These are phyloP conservation scores for Beris chalybata DNA, from an alignment of 2,888 invertebrate species.

Conservation along the genomic window DNA sequence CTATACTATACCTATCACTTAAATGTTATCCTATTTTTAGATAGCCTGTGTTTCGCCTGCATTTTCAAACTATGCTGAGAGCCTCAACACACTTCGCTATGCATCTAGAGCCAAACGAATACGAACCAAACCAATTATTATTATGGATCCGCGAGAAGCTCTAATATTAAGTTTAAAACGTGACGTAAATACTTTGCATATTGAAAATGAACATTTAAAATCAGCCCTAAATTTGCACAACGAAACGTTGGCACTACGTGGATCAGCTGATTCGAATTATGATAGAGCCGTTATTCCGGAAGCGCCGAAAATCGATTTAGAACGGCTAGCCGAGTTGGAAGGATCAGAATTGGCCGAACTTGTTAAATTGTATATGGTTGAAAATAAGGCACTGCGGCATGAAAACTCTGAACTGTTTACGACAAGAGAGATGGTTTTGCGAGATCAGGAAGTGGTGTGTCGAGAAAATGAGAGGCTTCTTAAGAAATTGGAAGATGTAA, in stretches of 20 bases:
- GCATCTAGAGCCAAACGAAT: slow-evolving; percentile 92
- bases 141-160: slow-evolving; percentile 94
- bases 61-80: slow-evolving; percentile 81
- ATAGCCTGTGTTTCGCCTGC: slow-evolving; percentile 94
- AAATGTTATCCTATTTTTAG: slow-evolving; percentile 57
- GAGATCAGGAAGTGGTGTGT: slow-evolving; percentile 88
- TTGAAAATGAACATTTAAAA: slow-evolving; percentile 86
- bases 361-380: slow-evolving; percentile 81
- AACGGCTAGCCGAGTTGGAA: slow-evolving; percentile 73
- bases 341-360: slow-evolving; percentile 80
- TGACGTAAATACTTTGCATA: slow-evolving; percentile 80
- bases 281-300: slow-evolving; percentile 36
- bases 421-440: slow-evolving; percentile 74
- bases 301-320: slow-evolving; percentile 68
- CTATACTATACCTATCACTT: neutral
- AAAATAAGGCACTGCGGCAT: slow-evolving; percentile 74
- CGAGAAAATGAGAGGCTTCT: slow-evolving; percentile 87
- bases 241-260: slow-evolving; percentile 53
- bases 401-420: slow-evolving; percentile 86
- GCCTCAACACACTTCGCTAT: slow-evolving; percentile 88
- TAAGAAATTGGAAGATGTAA: slow-evolving; percentile 85
- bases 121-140: slow-evolving; percentile 87
- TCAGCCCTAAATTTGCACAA: slow-evolving; percentile 71
- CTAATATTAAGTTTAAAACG: slow-evolving; percentile 85
- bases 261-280: slow-evolving; percentile 3